Evolutionary conservation across 2,797 vertebrate species (phyloP), one percentile per base, ranked within the genome.

Genomic region (Semaprochilodus insignis): DNA sequence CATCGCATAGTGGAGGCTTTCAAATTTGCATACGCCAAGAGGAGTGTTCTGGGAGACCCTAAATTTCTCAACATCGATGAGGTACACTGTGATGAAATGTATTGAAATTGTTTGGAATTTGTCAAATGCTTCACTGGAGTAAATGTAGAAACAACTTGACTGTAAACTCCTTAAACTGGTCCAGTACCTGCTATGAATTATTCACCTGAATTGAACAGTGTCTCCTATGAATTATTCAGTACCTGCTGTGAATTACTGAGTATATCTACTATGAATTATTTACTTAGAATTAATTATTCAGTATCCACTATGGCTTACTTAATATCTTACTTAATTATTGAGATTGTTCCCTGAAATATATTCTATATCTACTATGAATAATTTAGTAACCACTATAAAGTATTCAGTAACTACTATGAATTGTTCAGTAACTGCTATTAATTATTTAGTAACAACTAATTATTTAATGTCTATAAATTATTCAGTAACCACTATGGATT

Each of bases 1-100:
- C 98, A 99, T 83, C 97, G 97, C 74, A 96, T 99, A 0, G 83
- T 96, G 72, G 98, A 99, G 89, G 96, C 97, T 2, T 99, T 97
- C 89, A 96, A 96, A 10, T 99, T 99, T 8, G 96, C 97, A 40
- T 99, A 96, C 0, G 97, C 97, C 77, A 99, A 98, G 93, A 96
- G 98, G 90, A 97, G 95, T 17, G 69, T 95, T 60, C 91, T 99
- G 19, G 98, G 97, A 84, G 98, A 99, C 89, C 96, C 89, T 0
- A 82, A 62, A 0, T 99, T 96, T 90, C 92, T 97, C 67, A 89
- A 96, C 89, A 90, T 98, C 59, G 91, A 93, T 31, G 91, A 93
- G 89, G 98, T 99, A 92, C 90, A 81, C 79, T 88, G n/a, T 55
- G 7, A 10, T 62, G 34, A 75, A 54, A 78, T 31, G 6, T 40